Evolutionary conservation across 2,113 vertebrate genomes (phyloP), one percentile per base, ranked within the genome.

Genomic region (Merops nubicus): DNA sequence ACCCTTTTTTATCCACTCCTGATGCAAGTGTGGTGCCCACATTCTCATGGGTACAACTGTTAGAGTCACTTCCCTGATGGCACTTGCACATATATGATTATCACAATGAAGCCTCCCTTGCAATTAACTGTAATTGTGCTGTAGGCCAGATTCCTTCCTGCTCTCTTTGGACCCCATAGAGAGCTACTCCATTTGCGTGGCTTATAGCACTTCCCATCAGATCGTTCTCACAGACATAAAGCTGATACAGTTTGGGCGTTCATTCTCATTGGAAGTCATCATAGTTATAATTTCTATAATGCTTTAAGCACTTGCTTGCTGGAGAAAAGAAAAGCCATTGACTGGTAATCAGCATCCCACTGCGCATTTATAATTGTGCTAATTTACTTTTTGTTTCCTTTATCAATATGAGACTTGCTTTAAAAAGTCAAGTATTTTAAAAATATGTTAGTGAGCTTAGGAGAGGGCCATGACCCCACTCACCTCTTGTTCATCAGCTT

Each of bases 341-440:
- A 91, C 91, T 94, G 85, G 87, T 89, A 96, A 97, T 97, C 96
- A 97, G 94, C 93, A 91, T 73, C 94, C 95, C 57, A 72, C 91
- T 3, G 91, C 3, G 91, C 84, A 77, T 91, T 93, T 94, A 89
- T 94, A 89, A 92, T 96, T 92, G 57, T 88, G 38, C 80, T 89
- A 93, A 92, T 96, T 96, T 95, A 75, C 90, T 95, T 96, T 92
- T 96, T 96, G 57, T 96, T 97, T 91, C 68, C 93, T 96, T 92
- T 96, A 89, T 94, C 90, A 91, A 88, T 96, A 89, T 67, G 29
- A 93, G 64, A 29, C 91, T 86, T 87, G 38, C 75, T 84, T 92
- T 88, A 78, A 89, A 91, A 95, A 93, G 88, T 93, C 93, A 96
- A 96, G 93, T 93, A 91, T 95, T 89, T 91, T 75, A 29, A 78